Conservation (phyloP, 2,113 vertebrate species). For the Kryptolebias marmoratus region DNA sequence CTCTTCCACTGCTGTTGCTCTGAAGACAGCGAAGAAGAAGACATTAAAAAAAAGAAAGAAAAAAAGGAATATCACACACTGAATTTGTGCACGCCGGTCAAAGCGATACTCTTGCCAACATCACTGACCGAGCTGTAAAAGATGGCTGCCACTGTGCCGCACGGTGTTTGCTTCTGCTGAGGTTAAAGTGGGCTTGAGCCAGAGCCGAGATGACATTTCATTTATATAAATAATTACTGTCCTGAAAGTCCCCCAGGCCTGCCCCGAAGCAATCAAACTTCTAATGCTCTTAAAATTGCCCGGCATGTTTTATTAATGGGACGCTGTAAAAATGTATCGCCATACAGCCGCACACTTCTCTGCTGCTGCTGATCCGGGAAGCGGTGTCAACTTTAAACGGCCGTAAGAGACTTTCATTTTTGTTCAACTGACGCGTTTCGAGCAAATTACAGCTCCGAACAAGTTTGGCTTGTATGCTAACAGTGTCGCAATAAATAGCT, state of each 20-base stretch:
- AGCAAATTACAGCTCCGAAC: slow-evolving; percentile 21
- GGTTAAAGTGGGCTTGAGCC: slow-evolving; percentile 76
- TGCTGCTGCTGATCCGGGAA: slow-evolving; percentile 52
- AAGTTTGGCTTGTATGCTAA: slow-evolving; percentile 7
- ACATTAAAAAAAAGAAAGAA: slow-evolving; percentile 43
- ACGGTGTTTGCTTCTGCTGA: slow-evolving; percentile 67
- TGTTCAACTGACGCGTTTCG: slow-evolving; percentile 50
- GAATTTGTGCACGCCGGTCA: slow-evolving; percentile 65
- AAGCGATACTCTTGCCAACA: slow-evolving; percentile 65
- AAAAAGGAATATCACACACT: slow-evolving; percentile 55
- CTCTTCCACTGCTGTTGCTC: slow-evolving; percentile 46
- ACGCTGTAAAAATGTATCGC: slow-evolving; percentile 70
- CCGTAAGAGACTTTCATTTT: slow-evolving; percentile 51
- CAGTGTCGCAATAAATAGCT: background rate
- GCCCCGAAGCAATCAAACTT: slow-evolving; percentile 81
- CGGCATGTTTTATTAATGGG: slow-evolving; percentile 80
- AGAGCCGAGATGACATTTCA: slow-evolving; percentile 83
- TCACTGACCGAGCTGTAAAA: slow-evolving; percentile 41
- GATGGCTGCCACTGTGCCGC: slow-evolving; percentile 49
- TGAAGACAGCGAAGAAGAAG: slow-evolving; percentile 35
- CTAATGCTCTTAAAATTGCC: slow-evolving; percentile 83
- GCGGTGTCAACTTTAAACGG: slow-evolving; percentile 62
- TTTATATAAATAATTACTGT: slow-evolving; percentile 83
- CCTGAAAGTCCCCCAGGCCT: slow-evolving; percentile 78
- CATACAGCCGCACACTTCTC: slow-evolving; percentile 54